Evolutionary conservation across 1,140 invertebrate species (phyloP), one percentile per base, ranked within the genome.

Genomic region (Pseudomyrmex concolor): DNA sequence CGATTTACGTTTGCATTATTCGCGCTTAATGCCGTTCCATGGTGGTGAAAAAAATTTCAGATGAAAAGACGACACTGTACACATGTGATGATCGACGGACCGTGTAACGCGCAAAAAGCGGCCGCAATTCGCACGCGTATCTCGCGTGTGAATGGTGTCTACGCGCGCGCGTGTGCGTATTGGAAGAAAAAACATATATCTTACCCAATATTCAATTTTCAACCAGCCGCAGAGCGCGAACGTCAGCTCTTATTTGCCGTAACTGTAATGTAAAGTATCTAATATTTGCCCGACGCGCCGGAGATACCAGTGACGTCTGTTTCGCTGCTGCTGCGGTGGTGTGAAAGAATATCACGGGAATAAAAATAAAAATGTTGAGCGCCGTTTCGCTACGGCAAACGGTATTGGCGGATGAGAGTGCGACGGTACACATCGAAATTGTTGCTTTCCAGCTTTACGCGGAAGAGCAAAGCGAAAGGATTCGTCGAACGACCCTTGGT

Each of bases 361-460:
- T 51, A 51, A 13, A 82, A 55, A 57, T 86, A 86, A 76, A 84
- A 86, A 82, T 25, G 64, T 71, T 68, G 54, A 83, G 19, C 22
- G 73, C 43, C 34, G 73, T 34, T n/a, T n/a, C 34, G 51, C 68
- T 15, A 25, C 62, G 43, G 62, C 83, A 66, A 66, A 76, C 71
- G 70, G 57, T 84, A 84, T 86, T 71, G 67, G 68, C 25, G 25
- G 43, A 66, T 67, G 13, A 67, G 5, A 34, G 34, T 34, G 54
- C 25, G 60, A 64, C 22, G 80, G 77, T 84, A 50, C 76, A 70
- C 54, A 84, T 70, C 73, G 59, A 84, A 88, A 86, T 81, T 80
- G 85, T 71, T 57, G 62, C 67, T 86, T 76, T 63, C 62, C 70
- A 22, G 57, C 2, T 25, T 9, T n/a, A 54, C 51, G 34, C 54